Evolutionary conservation across 2,113 vertebrate species (phyloP).

Genomic region (Limanda limanda): DNA sequence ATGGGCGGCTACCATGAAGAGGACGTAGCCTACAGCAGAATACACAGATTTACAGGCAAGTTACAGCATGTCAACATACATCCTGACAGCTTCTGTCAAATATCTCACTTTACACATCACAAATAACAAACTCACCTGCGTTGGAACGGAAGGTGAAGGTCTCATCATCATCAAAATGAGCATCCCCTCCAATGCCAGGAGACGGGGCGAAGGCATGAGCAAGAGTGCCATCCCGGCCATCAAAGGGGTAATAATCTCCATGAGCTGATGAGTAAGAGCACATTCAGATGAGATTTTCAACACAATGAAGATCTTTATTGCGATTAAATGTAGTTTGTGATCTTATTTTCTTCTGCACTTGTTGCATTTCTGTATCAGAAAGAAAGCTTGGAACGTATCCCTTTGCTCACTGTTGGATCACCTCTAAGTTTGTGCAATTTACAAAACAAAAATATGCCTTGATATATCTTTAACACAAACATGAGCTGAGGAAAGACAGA

Average conservation of each 20-base stretch:
- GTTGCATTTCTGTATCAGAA: not conserved
- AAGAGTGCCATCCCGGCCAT: constrained; percentile 80
- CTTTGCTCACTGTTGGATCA: not conserved
- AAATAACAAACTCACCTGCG: constrained; percentile 56
- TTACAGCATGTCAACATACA: not conserved
- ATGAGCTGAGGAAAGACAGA: not conserved
- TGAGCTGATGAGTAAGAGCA: constrained; percentile 81
- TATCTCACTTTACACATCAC: not conserved
- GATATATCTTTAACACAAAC: not conserved
- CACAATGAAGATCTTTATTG: not conserved
- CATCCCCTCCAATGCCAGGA: constrained; percentile 85
- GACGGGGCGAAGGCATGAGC: constrained; percentile 90
- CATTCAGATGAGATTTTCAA: not conserved
- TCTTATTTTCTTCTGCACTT: no score
- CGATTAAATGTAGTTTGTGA: no score
- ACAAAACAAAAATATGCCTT: constrained; percentile 1
- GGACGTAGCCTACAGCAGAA: constrained; percentile 82
- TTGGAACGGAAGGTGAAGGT: constrained; percentile 72
- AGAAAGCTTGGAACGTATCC: no score
- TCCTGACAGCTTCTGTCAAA: not conserved
- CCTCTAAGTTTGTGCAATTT: not conserved
- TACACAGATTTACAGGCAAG: not conserved
- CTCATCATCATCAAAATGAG: constrained; percentile 93
- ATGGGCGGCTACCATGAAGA: constrained; percentile 93
- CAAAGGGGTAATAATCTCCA: constrained; percentile 85